A percentile compares a stretch with the other conserved stretches of the same genome.
Conservation (phyloP, 2,797 vertebrate species). For the Typhlichthys subterraneus region DNA sequence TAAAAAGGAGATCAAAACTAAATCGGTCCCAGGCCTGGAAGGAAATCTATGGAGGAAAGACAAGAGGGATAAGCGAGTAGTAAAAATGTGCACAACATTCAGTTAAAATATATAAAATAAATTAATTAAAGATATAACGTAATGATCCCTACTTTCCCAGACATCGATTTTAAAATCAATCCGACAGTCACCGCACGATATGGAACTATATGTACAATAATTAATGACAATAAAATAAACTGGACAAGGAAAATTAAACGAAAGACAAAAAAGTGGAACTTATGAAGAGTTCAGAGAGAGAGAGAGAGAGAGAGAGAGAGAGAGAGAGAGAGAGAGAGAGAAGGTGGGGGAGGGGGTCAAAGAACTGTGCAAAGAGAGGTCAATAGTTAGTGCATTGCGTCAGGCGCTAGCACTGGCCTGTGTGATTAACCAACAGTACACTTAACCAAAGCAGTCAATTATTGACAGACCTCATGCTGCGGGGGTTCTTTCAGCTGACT, state of each 20-base stretch:
- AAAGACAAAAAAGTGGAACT: conserved; percentile 5
- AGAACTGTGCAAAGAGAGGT: conserved; percentile 24
- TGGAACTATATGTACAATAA: background rate
- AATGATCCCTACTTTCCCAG: too few relatives aligned
- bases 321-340: too few relatives aligned
- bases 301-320: conserved; percentile 17
- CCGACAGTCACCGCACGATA: too few relatives aligned
- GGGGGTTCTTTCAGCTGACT: conserved; percentile 17
- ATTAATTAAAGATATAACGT: too few relatives aligned
- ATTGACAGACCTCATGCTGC: conserved; percentile 27
- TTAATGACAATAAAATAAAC: conserved; percentile 2
- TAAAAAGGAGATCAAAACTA: conserved; percentile 19
- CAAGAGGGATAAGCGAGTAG: background rate
- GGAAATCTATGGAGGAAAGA: background rate
- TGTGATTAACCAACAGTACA: conserved; percentile 48
- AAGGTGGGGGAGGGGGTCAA: conserved; percentile 8
- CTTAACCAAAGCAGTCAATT: conserved; percentile 51
- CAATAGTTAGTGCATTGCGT: conserved; percentile 55
- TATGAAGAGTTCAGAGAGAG: conserved; percentile 41
- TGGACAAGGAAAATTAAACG: conserved; percentile 5
- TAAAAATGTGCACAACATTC: background rate
- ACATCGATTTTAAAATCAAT: too few relatives aligned
- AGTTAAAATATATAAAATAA: background rate
- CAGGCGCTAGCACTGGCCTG: conserved; percentile 41
- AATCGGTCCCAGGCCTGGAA: background rate